Percentiles rank a stretch among this genome's conserved stretches.
These are phyloP conservation scores for Cyphomyrus discorhynchus DNA, from an alignment of 2,113 vertebrate genomes.

Conservation along the genomic window DNA sequence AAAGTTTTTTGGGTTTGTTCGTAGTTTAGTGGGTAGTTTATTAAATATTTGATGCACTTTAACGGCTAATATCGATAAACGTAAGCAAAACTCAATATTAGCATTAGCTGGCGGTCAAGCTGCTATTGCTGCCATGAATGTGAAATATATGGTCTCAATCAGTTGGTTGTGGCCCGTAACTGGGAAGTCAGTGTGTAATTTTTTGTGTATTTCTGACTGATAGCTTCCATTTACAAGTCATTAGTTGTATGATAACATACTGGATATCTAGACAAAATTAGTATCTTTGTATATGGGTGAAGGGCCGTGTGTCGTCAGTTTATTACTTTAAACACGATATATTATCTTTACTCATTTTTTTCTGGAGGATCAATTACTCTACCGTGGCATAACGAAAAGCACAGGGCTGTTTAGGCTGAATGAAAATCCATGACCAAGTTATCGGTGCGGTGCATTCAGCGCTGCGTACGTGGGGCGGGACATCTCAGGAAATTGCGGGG, in stretches of 20 bases:
- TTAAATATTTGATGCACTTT: background rate
- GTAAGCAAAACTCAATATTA: background rate
- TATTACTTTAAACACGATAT: background rate
- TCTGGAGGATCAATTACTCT: background rate
- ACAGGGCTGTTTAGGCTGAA: background rate
- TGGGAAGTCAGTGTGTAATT: background rate
- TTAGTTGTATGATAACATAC: background rate
- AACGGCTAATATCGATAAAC: background rate
- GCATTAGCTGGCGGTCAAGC: background rate
- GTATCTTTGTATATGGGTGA: background rate
- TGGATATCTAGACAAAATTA: background rate
- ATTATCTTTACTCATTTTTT: background rate
- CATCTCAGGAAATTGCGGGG: constrained; percentile 6
- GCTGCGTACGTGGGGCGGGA: background rate
- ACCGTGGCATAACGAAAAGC: background rate
- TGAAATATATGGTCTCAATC: background rate
- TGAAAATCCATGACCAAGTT: background rate
- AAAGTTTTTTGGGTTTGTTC: background rate
- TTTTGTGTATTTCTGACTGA: background rate
- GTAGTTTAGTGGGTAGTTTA: background rate
- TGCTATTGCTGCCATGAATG: background rate
- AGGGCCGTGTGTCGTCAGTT: background rate
- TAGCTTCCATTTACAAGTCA: background rate
- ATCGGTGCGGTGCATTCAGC: background rate
- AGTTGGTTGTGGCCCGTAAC: background rate